Base-by-base conservation (phyloP, 2,113 vertebrate genomes). In the Maccullochella peelii region DNA sequence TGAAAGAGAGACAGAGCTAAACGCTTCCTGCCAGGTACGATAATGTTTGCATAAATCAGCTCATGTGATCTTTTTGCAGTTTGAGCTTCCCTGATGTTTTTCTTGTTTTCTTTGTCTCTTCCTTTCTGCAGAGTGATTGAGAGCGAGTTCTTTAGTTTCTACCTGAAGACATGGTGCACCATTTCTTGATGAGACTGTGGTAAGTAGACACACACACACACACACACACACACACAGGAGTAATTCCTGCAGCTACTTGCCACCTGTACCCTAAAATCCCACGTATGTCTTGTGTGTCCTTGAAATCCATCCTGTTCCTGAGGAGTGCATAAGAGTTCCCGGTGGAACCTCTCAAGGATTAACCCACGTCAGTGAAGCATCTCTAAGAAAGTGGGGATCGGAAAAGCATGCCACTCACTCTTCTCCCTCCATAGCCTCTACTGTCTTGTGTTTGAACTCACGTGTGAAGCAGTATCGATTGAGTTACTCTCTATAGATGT, bases 101-200 rank as follows among this genome's bases (percentile, higher is more conserved):
- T 81, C n/a, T 57, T 36, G 12, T 65, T 68, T 59, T 77, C 33
- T 85, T 73, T 86, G 30, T 85, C 33, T 86, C 15, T 73, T 30
- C 15, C 50, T 76, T 40, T 69, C 49, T 80, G 47, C 83, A 91
- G 88, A 87, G 70, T 33, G 77, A 84, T 52, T 72, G 77, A 78
- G 65, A 73, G 42, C 7, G 20, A 83, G 20, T 83, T 66, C 82
- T 89, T 80, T 63, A 72, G 58, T 91, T 94, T 88, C 83, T 79
- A 79, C 79, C 59, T 65, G 77, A 91, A 84, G 85, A 76, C 84
- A 95, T 95, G 94, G 88, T 91, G 82, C 81, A 87, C 86, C 84
- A 59, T 93, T 95, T 95, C 90, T 91, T 91, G 86, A 93, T 92
- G 93, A 91, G 88, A 85, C 85, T 91, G 91, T 94, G 93, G 94